A percentile compares a stretch with the other conserved stretches of the same genome.
Evolutionary conservation across 2,797 vertebrate species (phyloP).

Genomic region (Hydrocynus forskahlii): DNA sequence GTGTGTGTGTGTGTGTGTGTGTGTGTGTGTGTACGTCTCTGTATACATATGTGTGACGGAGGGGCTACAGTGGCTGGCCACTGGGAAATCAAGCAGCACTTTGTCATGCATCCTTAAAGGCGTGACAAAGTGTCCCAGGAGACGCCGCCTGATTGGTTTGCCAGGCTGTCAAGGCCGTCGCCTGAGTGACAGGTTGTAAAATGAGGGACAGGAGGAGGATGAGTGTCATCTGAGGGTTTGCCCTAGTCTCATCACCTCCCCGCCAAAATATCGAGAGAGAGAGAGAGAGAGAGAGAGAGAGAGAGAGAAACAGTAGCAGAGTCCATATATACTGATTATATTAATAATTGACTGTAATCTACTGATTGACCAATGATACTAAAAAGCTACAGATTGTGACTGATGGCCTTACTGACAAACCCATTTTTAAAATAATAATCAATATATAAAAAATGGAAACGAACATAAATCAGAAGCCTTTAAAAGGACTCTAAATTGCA

Average conservation of each 20-base stretch:
- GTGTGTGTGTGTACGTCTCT: slow-evolving; percentile 45
- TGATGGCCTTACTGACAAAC: no score
- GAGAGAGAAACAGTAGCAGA: background rate
- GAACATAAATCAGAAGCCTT: no score
- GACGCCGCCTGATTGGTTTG: slow-evolving; percentile 81
- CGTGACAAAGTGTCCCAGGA: slow-evolving; percentile 81
- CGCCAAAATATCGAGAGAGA: background rate
- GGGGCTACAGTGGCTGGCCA: slow-evolving; percentile 64
- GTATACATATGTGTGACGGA: slow-evolving; percentile 45
- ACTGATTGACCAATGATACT: no score
- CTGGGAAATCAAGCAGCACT: slow-evolving; percentile 86
- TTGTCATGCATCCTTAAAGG: slow-evolving; percentile 87
- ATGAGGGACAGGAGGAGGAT: slow-evolving; percentile 59
- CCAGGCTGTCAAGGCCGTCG: slow-evolving; percentile 76
- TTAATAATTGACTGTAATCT: background rate
- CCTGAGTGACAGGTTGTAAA: slow-evolving; percentile 80
- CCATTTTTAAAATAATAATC: no score
- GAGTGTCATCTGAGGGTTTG: slow-evolving; percentile 62
- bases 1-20: slow-evolving; percentile 34
- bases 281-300: background rate
- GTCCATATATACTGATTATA: no score
- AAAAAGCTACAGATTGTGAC: no score
- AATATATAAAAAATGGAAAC: no score
- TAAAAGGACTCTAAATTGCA: no score
- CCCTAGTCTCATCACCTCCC: slow-evolving; percentile 27